phyloP scores from a whole-genome alignment of 2,113 vertebrate species.

The Butorides virescens region DNA sequence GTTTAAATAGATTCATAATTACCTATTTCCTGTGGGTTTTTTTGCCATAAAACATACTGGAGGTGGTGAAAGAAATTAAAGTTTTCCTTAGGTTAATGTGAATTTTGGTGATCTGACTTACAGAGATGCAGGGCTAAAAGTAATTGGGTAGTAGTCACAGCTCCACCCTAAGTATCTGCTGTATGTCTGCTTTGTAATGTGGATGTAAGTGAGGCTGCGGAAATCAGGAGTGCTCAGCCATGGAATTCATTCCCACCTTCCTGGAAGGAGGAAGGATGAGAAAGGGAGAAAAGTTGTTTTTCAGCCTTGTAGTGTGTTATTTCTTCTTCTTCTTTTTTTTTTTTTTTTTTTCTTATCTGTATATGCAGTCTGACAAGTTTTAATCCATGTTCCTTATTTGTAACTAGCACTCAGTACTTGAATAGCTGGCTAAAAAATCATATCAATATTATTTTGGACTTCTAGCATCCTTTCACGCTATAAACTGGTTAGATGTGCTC shows the following conservation, averaged over 20 bases:
- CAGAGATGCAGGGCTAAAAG: neutral
- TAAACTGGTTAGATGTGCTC: neutral
- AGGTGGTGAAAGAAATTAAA: neutral
- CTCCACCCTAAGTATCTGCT: neutral
- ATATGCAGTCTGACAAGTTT: neutral
- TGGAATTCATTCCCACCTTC: neutral
- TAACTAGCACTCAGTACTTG: neutral
- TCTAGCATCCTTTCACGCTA: neutral
- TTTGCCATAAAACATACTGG: neutral
- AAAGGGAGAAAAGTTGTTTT: neutral
- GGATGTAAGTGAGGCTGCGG: neutral
- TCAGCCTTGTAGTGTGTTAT: neutral
- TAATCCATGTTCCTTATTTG: neutral
- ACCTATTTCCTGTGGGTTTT: neutral
- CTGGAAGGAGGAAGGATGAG: neutral
- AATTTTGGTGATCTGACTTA: neutral
- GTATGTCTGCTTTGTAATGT: neutral
- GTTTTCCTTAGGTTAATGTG: neutral
- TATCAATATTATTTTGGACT: neutral
- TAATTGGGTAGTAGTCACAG: neutral
- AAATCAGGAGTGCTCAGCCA: neutral
- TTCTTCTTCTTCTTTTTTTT: neutral
- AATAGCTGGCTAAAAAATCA: neutral
- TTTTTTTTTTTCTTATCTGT: neutral
- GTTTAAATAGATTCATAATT: neutral